phyloP scores from a whole-genome alignment of 2,888 invertebrate genomes.

The Andrena trimmerana region DNA sequence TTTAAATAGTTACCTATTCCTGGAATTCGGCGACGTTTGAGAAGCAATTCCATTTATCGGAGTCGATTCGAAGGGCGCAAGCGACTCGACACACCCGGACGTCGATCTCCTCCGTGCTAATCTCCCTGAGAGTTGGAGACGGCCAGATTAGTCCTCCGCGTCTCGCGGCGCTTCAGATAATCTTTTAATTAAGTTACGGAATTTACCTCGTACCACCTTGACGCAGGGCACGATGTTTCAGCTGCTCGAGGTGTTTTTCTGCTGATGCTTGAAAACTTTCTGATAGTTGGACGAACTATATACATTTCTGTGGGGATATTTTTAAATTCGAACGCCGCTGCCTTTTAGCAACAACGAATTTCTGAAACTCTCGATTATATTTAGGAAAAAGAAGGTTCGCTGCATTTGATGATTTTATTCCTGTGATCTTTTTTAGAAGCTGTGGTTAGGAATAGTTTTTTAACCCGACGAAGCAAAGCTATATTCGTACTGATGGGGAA shows the following conservation, averaged over 20 bases:
- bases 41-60: slow-evolving; percentile 32
- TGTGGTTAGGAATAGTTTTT: no score
- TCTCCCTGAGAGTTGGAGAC: background rate
- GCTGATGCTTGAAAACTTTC: background rate
- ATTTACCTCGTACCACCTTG: slow-evolving; percentile 13
- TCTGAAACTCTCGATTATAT: no score
- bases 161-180: background rate
- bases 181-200: slow-evolving; percentile 36
- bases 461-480: background rate
- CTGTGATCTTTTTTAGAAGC: no score
- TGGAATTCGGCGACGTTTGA: slow-evolving; percentile 30
- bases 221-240: slow-evolving; percentile 9
- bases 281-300: no score
- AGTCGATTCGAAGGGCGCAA: slow-evolving; percentile 29
- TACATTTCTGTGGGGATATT: no score
- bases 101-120: slow-evolving; percentile 12
- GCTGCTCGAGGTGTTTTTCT: no score
- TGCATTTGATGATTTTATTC: no score
- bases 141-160: background rate
- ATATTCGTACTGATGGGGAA: slow-evolving; percentile 25
- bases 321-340: no score
- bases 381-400: no score
- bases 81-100: background rate
- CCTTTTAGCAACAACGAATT: no score
- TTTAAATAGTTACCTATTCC: slow-evolving; percentile 43